Percentiles rank a stretch among this genome's conserved stretches.
Conservation (phyloP, 2,113 vertebrate species). For the Peucedramus taeniatus region DNA sequence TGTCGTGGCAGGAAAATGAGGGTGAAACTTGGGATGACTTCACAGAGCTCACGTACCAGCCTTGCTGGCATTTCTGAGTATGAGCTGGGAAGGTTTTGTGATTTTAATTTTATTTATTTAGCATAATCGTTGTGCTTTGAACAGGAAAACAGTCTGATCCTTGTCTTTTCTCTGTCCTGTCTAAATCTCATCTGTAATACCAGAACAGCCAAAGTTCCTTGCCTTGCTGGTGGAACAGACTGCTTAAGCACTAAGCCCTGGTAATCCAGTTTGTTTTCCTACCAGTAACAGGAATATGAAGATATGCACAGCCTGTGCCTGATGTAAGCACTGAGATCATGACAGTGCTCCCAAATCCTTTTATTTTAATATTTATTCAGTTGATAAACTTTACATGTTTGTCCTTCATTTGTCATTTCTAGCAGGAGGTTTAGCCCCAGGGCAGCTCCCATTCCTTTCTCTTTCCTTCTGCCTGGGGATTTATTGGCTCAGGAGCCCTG, state of each 20-base stretch:
- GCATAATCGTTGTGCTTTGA: not conserved
- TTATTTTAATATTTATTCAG: slow-evolving; percentile 21
- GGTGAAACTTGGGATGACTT: not conserved
- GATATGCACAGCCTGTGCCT: slow-evolving; percentile 38
- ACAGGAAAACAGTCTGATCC: not conserved
- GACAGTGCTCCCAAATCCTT: slow-evolving; percentile 5
- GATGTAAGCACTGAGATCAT: slow-evolving; percentile 45
- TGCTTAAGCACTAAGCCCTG: slow-evolving; percentile 32
- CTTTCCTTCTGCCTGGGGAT: not conserved
- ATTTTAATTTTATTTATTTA: not conserved
- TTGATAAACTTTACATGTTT: not conserved
- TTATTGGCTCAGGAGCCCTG: not conserved
- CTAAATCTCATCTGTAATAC: not conserved
- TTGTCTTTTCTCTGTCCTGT: not conserved
- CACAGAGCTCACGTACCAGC: not conserved
- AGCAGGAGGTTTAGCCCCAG: not conserved
- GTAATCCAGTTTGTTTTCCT: slow-evolving; percentile 49
- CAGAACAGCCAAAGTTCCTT: not conserved
- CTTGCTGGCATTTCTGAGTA: not conserved
- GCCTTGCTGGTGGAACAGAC: not conserved
- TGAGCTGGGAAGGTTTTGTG: not conserved
- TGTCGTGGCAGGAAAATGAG: not conserved
- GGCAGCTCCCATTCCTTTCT: not conserved
- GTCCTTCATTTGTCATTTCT: not conserved
- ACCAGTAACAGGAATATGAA: not conserved